Percentiles rank a stretch among this genome's conserved stretches.
These are phyloP conservation scores for Drosophila nigrodunni DNA, from an alignment of 1,140 invertebrate genomes.

Conservation along the genomic window DNA sequence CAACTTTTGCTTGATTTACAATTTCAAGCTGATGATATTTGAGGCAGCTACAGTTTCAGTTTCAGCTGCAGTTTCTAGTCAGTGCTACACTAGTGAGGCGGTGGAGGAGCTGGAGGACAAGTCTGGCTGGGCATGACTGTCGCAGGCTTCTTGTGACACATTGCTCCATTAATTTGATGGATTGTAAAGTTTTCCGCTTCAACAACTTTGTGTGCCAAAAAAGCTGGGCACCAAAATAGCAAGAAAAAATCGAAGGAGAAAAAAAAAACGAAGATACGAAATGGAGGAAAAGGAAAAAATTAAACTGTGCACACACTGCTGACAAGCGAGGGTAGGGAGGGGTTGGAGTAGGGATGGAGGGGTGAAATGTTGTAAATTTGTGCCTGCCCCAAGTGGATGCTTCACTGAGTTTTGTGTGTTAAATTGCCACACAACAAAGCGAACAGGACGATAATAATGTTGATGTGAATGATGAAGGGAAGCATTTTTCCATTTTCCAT, in stretches of 20 bases:
- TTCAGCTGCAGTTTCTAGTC: neutral
- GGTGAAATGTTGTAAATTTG: conserved; percentile 67
- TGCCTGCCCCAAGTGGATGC: conserved; percentile 73
- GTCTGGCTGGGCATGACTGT: conserved; percentile 15
- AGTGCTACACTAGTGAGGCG: neutral
- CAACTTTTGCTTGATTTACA: conserved; percentile 77
- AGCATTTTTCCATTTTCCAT: conserved; percentile 1
- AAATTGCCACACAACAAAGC: conserved; percentile 71
- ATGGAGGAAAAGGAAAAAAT: conserved; percentile 64
- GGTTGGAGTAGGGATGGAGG: neutral
- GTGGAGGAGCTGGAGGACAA: neutral
- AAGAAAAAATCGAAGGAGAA: conserved; percentile 48
- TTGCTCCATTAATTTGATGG: conserved; percentile 83
- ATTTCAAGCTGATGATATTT: conserved; percentile 77
- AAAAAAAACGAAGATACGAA: neutral
- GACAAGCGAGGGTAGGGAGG: neutral
- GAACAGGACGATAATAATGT: conserved; percentile 18
- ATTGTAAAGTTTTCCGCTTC: conserved; percentile 82
- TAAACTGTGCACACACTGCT: conserved; percentile 58
- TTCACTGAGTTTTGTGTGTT: conserved; percentile 77
- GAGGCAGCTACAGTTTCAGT: conserved; percentile 33
- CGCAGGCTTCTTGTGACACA: conserved; percentile 70
- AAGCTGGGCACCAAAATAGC: conserved; percentile 53
- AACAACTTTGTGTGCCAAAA: conserved; percentile 54
- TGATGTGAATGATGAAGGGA: conserved; percentile 10